phyloP scores from a whole-genome alignment of 1,140 invertebrate species.

The Aricia agestis region DNA sequence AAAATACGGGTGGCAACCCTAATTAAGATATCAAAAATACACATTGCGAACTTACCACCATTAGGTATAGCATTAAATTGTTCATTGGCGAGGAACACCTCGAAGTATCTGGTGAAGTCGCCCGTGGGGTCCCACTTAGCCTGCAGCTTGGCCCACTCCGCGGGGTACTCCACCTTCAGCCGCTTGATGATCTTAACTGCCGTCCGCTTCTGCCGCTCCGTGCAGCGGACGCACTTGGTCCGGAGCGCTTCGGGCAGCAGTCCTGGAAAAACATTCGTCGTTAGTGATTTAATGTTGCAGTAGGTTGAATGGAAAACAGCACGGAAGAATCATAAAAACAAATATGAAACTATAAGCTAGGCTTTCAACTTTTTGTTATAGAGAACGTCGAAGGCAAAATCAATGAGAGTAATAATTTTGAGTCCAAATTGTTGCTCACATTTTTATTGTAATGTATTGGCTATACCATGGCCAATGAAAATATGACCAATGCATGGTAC shows the following conservation, averaged over 20 bases:
- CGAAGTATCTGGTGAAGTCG: conserved; percentile 74
- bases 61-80: conserved; percentile 60
- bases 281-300: too few species aligned
- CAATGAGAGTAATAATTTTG: too few species aligned
- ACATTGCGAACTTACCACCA: conserved; percentile 23
- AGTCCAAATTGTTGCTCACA: too few species aligned
- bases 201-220: conserved; percentile 77
- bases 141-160: conserved; percentile 76
- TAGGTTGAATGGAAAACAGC: too few species aligned
- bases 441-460: too few species aligned
- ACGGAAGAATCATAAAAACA: conserved; percentile 9
- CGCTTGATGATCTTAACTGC: conserved; percentile 75
- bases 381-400: too few species aligned
- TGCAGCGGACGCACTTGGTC: conserved; percentile 79
- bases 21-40: too few species aligned
- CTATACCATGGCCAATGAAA: too few species aligned
- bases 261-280: conserved; percentile 72
- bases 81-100: conserved; percentile 67
- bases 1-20: too few species aligned
- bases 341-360: too few species aligned
- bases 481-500: too few species aligned
- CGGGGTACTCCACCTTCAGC: conserved; percentile 77
- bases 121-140: conserved; percentile 79
- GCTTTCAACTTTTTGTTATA: too few species aligned
- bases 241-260: conserved; percentile 79